A percentile compares a stretch with the other conserved stretches of the same genome.
phyloP scores from a whole-genome alignment of 1,140 invertebrate species.

The Drosophila kikkawai region DNA sequence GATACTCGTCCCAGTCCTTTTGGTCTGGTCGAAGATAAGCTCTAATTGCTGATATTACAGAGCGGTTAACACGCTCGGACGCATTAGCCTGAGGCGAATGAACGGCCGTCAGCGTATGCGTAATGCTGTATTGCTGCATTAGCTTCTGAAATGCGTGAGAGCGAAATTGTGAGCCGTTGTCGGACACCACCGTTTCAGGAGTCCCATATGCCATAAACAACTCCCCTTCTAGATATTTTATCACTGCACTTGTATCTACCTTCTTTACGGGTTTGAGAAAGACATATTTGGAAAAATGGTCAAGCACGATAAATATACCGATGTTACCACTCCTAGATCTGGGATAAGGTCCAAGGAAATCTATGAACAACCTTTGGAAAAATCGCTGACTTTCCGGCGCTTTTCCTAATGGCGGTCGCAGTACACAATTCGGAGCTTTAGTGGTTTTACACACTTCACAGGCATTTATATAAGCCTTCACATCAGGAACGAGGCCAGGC shows the following conservation, averaged over 20 bases:
- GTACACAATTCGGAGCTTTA: not conserved
- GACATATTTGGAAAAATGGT: too few relatives aligned
- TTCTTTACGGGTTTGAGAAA: too few relatives aligned
- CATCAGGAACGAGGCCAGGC: not conserved
- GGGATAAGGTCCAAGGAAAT: not conserved
- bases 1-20: too few relatives aligned
- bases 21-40: too few relatives aligned
- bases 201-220: slow-evolving; percentile 1
- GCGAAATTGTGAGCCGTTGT: slow-evolving; percentile 2
- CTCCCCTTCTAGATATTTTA: too few relatives aligned
- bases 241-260: too few relatives aligned
- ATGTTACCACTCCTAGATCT: too few relatives aligned
- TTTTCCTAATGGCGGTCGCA: slow-evolving; percentile 3
- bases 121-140: not conserved
- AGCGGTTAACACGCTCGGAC: too few relatives aligned
- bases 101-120: slow-evolving; percentile 1
- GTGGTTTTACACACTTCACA: slow-evolving; percentile 22
- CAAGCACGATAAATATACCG: too few relatives aligned
- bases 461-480: slow-evolving; percentile 6
- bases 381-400: slow-evolving; percentile 5
- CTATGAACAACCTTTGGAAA: not conserved
- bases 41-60: too few relatives aligned
- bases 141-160: slow-evolving; percentile 3
- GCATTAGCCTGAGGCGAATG: too few relatives aligned
- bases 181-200: not conserved